Evolutionary conservation across 1,140 invertebrate genomes (phyloP).

Genomic region (Steinernema feltiae): DNA sequence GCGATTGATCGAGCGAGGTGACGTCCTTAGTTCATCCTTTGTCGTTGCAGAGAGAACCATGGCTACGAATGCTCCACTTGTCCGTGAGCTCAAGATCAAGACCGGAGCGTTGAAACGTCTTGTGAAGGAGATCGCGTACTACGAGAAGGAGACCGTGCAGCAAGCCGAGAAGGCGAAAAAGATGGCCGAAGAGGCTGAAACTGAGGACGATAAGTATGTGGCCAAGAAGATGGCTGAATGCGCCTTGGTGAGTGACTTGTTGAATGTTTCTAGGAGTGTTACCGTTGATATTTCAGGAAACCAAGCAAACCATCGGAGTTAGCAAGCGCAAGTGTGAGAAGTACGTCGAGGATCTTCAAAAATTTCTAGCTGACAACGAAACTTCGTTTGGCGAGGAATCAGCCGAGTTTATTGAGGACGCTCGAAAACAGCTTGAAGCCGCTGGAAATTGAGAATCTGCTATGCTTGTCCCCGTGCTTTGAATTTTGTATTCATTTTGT

Average conservation of each 20-base stretch:
- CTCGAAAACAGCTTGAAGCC: background rate
- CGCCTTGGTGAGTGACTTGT: background rate
- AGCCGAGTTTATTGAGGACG: background rate
- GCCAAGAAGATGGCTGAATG: constrained; percentile 25
- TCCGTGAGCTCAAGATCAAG: constrained; percentile 24
- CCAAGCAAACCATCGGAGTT: background rate
- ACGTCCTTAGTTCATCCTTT: background rate
- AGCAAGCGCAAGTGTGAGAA: background rate
- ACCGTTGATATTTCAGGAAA: background rate
- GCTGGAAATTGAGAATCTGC: background rate
- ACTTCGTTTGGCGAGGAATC: background rate
- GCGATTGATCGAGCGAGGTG: background rate
- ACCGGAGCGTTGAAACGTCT: constrained; percentile 19
- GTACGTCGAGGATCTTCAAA: background rate
- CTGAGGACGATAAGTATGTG: constrained; percentile 23
- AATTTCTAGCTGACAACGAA: background rate
- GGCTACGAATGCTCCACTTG: background rate
- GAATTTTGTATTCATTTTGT: too few relatives aligned
- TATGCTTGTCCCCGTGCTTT: background rate
- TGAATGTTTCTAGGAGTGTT: background rate
- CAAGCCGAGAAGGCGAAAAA: constrained; percentile 20
- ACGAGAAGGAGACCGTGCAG: constrained; percentile 20
- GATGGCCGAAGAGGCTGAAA: constrained; percentile 10
- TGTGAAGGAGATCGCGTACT: constrained; percentile 20
- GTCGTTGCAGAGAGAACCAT: background rate